These are phyloP conservation scores for Monomorium pharaonis DNA, from an alignment of 1,140 invertebrate species.

Conservation along the genomic window DNA sequence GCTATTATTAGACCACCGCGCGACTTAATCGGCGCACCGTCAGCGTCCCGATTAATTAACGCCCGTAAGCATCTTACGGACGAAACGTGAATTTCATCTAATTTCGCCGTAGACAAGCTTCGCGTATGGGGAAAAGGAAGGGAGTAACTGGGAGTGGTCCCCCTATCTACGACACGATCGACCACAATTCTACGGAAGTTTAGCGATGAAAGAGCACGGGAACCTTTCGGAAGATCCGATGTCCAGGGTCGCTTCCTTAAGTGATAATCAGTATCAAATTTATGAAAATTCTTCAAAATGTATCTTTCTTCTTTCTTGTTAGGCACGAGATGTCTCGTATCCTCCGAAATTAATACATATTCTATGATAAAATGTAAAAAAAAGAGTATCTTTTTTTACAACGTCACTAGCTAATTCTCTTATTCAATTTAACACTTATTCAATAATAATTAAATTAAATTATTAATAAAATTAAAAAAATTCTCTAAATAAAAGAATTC, in stretches of 20 bases:
- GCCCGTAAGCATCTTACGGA: neutral
- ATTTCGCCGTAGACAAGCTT: neutral
- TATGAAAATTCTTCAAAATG: neutral
- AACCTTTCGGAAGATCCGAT: neutral
- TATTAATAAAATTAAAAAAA: too few species aligned
- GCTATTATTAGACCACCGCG: constrained; percentile 48
- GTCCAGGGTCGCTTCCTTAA: neutral
- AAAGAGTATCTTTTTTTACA: neutral
- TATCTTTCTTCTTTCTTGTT: neutral
- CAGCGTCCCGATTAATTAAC: constrained; percentile 40
- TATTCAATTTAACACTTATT: neutral
- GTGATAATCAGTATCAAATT: neutral
- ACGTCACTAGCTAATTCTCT: neutral
- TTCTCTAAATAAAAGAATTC: too few species aligned
- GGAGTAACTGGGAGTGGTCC: neutral
- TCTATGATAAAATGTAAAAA: neutral
- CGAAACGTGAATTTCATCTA: neutral
- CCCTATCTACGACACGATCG: too few species aligned
- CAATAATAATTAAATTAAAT: too few species aligned
- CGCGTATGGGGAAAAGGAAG: neutral
- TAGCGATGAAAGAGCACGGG: neutral
- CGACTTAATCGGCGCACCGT: constrained; percentile 24
- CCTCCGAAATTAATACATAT: neutral
- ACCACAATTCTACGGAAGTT: neutral
- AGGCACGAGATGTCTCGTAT: neutral